phyloP scores from a whole-genome alignment of 2,113 vertebrate genomes.

The Paradoxurus hermaphroditus region DNA sequence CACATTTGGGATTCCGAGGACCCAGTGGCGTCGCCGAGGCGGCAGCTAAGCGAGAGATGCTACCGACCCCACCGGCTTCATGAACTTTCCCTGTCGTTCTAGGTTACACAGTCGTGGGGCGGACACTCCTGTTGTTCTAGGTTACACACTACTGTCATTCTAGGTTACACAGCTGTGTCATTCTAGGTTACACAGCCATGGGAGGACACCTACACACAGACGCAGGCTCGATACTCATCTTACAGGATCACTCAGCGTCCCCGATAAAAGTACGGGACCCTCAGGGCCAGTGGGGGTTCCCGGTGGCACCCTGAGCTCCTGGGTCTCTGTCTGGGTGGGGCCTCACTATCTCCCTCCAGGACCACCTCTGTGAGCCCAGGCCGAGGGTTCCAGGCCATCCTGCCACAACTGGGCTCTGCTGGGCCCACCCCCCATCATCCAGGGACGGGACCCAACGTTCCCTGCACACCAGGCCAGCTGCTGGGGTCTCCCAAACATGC shows the following conservation, averaged over 20 bases:
- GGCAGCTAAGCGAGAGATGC: not conserved
- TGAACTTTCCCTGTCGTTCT: not conserved
- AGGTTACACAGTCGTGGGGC: not conserved
- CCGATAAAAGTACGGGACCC: accelerated
- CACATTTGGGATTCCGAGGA: not conserved
- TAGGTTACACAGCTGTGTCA: no score
- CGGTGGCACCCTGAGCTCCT: not conserved
- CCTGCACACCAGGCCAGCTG: not conserved
- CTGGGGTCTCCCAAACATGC: not conserved
- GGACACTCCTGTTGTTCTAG: no score
- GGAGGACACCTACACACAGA: not conserved
- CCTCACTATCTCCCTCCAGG: not conserved
- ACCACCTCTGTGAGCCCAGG: no score
- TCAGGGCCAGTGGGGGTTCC: no score
- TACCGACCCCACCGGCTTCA: not conserved
- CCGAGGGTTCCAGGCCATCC: not conserved
- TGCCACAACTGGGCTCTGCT: not conserved
- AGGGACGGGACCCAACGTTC: not conserved
- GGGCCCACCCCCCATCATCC: not conserved
- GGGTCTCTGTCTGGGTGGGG: not conserved
- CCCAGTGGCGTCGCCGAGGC: not conserved
- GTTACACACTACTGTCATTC: no score
- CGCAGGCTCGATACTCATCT: accelerated
- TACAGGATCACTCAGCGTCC: not conserved
- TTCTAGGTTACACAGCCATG: not conserved